These are phyloP conservation scores for Poecile montanus DNA, from an alignment of 2,797 vertebrate species.

Conservation along the genomic window DNA sequence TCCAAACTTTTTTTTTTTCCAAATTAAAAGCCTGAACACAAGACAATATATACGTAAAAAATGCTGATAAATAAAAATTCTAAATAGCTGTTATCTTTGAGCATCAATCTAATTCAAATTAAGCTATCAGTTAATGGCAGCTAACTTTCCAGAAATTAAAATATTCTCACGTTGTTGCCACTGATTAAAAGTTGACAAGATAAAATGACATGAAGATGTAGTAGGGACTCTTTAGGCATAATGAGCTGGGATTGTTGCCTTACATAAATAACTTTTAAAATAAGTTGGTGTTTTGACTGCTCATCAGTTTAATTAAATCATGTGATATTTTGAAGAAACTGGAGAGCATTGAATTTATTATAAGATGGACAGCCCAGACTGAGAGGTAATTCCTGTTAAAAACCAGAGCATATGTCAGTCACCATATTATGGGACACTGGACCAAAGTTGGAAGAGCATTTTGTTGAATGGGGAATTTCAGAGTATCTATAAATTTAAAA, in stretches of 20 bases:
- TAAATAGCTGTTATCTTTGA: slow-evolving; percentile 44
- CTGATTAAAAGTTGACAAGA: slow-evolving; percentile 52
- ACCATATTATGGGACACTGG: background rate
- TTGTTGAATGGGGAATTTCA: background rate
- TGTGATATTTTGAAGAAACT: background rate
- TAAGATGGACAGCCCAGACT: background rate
- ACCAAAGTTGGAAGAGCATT: background rate
- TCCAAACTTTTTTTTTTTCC: background rate
- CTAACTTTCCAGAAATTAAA: slow-evolving; percentile 54
- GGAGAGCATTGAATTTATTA: background rate
- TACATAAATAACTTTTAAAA: slow-evolving; percentile 1
- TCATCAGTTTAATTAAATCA: background rate
- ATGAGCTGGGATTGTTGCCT: background rate
- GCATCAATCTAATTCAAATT: slow-evolving; percentile 47
- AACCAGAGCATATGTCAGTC: background rate
- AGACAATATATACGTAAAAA: slow-evolving; percentile 33
- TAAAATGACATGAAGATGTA: background rate
- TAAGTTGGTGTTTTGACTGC: background rate
- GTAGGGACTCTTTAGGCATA: background rate
- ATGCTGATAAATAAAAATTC: slow-evolving; percentile 40
- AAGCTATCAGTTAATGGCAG: slow-evolving; percentile 60
- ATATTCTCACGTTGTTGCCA: slow-evolving; percentile 18
- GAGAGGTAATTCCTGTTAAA: background rate
- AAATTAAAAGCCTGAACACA: slow-evolving; percentile 38
- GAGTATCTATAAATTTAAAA: background rate